phyloP scores from a whole-genome alignment of 2,797 vertebrate genomes.

The Poecile montanus region DNA sequence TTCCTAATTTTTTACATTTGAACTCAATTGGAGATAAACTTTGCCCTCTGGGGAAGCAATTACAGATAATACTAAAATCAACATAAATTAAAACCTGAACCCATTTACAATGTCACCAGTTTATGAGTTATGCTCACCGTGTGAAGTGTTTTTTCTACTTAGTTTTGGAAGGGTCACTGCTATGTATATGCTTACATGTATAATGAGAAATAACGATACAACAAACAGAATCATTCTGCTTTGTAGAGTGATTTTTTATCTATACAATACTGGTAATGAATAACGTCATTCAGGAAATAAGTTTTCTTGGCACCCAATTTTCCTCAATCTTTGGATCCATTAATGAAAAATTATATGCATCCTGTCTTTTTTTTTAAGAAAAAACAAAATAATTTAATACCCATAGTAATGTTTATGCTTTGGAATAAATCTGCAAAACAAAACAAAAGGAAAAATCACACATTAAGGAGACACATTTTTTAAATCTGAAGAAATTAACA shows the following conservation, averaged over 20 bases:
- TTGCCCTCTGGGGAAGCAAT: constrained; percentile 51
- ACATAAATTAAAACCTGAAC: constrained; percentile 49
- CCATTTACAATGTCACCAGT: constrained; percentile 1
- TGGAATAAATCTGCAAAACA: neutral
- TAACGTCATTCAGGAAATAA: constrained; percentile 9
- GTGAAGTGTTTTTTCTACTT: constrained; percentile 7
- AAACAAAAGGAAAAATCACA: neutral
- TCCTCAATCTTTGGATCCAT: neutral
- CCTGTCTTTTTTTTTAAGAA: neutral
- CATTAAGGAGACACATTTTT: neutral
- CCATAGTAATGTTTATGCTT: neutral
- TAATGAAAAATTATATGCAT: constrained; percentile 6
- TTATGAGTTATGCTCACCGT: neutral
- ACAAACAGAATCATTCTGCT: constrained; percentile 2
- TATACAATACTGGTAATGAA: neutral
- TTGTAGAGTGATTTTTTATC: neutral
- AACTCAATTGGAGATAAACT: constrained; percentile 61
- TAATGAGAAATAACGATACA: neutral
- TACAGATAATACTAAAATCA: constrained; percentile 47
- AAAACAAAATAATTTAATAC: neutral
- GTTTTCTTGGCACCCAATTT: constrained; percentile 34
- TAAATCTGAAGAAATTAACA: neutral
- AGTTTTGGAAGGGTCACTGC: constrained; percentile 10
- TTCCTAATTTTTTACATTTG: constrained; percentile 47
- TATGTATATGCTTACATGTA: neutral